These are phyloP conservation scores for Pseudorhombus dupliciocellatus DNA, from an alignment of 2,113 vertebrate species.

Conservation along the genomic window DNA sequence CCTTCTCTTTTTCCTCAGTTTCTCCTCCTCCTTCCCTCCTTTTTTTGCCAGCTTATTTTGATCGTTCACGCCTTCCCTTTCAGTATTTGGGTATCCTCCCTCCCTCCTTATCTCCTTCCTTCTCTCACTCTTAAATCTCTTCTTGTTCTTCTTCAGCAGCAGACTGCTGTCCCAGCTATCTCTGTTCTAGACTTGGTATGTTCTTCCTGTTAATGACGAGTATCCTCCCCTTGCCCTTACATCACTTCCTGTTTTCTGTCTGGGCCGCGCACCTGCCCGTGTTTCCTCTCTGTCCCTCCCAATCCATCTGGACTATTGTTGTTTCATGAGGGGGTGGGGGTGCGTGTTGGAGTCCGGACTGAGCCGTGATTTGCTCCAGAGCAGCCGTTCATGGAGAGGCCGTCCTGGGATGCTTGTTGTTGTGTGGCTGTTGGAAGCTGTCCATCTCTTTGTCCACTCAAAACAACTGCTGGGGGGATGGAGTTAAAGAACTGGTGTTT, in stretches of 20 bases:
- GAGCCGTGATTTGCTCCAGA: slow-evolving; percentile 35
- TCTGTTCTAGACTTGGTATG: slow-evolving; percentile 99
- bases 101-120: slow-evolving; percentile 16
- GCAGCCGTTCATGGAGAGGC: slow-evolving; percentile 26
- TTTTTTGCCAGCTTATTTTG: slow-evolving; percentile 23
- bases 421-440: slow-evolving; percentile 41
- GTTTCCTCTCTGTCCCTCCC: slow-evolving; percentile 64
- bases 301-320: slow-evolving; percentile 63
- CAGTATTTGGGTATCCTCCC: slow-evolving; percentile 39
- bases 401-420: slow-evolving; percentile 53
- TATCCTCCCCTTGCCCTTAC: slow-evolving; percentile 75
- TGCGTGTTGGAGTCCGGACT: slow-evolving; percentile 21
- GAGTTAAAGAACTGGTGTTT: neutral
- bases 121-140: slow-evolving; percentile 60
- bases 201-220: slow-evolving; percentile 83
- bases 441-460: slow-evolving; percentile 70
- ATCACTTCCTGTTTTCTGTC: slow-evolving; percentile 82
- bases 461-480: slow-evolving; percentile 48
- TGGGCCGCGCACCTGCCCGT: slow-evolving; percentile 69
- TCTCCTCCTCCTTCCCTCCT: slow-evolving; percentile 11
- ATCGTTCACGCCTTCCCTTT: slow-evolving; percentile 33
- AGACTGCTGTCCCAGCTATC: slow-evolving; percentile 99
- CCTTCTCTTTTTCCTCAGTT: slow-evolving; percentile 44
- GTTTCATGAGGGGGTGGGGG: slow-evolving; percentile 29
- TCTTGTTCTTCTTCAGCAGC: slow-evolving; percentile 87